Percentiles rank a stretch among this genome's conserved stretches.
Conservation (phyloP, 2,888 invertebrate species). For the Mythimna ferrago region DNA sequence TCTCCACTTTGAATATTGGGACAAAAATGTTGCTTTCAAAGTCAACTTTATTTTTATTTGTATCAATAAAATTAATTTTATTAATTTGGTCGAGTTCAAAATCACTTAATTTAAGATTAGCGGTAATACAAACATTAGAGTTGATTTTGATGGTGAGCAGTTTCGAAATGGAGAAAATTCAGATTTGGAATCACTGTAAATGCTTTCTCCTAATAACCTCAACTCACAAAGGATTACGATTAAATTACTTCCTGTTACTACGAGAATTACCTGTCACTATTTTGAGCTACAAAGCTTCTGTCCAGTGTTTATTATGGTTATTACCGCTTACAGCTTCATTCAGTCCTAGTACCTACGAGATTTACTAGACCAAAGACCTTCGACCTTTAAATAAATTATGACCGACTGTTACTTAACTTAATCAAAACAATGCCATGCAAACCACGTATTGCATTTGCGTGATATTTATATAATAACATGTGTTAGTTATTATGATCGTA, state of each 20-base stretch:
- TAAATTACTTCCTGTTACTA: constrained; percentile 17
- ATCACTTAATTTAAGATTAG: constrained; percentile 52
- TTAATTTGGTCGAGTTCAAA: constrained; percentile 45
- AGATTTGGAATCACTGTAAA: background rate
- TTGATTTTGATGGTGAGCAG: constrained; percentile 14
- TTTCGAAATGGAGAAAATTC: background rate
- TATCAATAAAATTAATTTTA: constrained; percentile 53
- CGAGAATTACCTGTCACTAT: constrained; percentile 15
- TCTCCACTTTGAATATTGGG: constrained; percentile 52
- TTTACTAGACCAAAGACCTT: constrained; percentile 31
- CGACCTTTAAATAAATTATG: constrained; percentile 39
- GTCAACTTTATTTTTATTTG: constrained; percentile 57
- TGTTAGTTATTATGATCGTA: constrained; percentile 64
- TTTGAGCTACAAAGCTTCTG: constrained; percentile 15
- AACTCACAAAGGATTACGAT: constrained; percentile 3
- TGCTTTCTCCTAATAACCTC: constrained; percentile 12
- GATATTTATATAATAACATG: constrained; percentile 63
- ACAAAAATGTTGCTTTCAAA: constrained; percentile 45
- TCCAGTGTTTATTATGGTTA: constrained; percentile 19
- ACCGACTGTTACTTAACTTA: constrained; percentile 40
- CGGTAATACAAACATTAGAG: constrained; percentile 9
- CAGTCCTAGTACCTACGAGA: constrained; percentile 6
- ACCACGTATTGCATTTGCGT: constrained; percentile 51
- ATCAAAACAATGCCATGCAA: constrained; percentile 52
- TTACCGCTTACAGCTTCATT: constrained; percentile 27